phyloP scores from a whole-genome alignment of 2,888 invertebrate species.

The Melinaea marsaeus region DNA sequence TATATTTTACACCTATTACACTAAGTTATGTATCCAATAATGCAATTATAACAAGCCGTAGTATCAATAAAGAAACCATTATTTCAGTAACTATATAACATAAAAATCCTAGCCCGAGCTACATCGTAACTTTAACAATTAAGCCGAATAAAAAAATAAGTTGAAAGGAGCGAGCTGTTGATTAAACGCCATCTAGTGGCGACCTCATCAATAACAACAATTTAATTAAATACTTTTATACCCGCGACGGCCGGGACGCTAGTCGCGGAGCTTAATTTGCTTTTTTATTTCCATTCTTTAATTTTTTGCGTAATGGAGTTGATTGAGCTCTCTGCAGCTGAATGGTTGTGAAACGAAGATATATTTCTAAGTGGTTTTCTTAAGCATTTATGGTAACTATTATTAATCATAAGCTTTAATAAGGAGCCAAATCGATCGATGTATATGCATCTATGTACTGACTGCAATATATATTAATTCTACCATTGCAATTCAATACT shows the following conservation, averaged over 20 bases:
- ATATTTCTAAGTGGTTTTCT: constrained; percentile 34
- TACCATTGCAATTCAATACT: no score
- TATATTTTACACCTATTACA: not conserved
- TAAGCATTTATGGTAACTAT: constrained; percentile 10
- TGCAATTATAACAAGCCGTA: not conserved
- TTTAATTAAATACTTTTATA: constrained; percentile 77
- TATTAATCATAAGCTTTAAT: no score
- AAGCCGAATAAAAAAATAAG: constrained; percentile 74
- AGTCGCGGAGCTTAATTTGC: constrained; percentile 61
- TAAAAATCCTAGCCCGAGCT: constrained; percentile 41
- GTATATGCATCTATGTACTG: no score
- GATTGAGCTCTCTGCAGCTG: constrained; percentile 42
- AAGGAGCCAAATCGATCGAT: no score
- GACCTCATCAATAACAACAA: constrained; percentile 75
- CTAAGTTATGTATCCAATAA: not conserved
- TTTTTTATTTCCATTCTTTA: constrained; percentile 53
- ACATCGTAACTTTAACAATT: constrained; percentile 71
- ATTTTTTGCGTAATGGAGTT: constrained; percentile 58
- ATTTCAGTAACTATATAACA: constrained; percentile 41
- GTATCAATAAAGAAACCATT: constrained; percentile 1
- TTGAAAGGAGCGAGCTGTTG: constrained; percentile 64
- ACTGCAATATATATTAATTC: no score
- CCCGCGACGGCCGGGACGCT: constrained; percentile 61
- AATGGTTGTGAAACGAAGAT: constrained; percentile 49
- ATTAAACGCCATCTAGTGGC: constrained; percentile 75